Conservation (phyloP, 2,888 invertebrate genomes). For the Adela reaumurella region DNA sequence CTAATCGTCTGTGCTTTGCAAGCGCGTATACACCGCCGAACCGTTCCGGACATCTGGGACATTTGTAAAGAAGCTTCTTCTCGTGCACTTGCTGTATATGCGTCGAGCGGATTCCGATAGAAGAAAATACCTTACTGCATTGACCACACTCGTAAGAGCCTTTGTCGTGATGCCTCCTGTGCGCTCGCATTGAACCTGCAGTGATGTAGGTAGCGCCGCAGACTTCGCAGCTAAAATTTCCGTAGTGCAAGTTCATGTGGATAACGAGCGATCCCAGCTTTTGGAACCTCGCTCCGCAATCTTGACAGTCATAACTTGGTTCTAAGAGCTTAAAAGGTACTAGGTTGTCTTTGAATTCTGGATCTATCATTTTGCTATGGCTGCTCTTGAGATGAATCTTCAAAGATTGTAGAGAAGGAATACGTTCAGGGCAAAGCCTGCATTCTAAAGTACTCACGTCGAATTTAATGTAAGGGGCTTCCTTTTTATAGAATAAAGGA, state of each 20-base stretch:
- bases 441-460: slow-evolving; percentile 30
- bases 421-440: slow-evolving; percentile 22
- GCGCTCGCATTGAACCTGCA: slow-evolving; percentile 36
- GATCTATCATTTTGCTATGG: slow-evolving; percentile 23
- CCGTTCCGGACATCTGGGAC: slow-evolving; percentile 29
- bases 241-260: slow-evolving; percentile 47
- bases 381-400: slow-evolving; percentile 30
- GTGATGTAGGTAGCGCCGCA: slow-evolving; percentile 47
- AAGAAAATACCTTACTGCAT: slow-evolving; percentile 35
- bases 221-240: slow-evolving; percentile 37
- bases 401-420: slow-evolving; percentile 19
- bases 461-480: slow-evolving; percentile 30
- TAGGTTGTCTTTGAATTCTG: slow-evolving; percentile 25
- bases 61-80: slow-evolving; percentile 38
- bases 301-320: slow-evolving; percentile 29
- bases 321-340: slow-evolving; percentile 33
- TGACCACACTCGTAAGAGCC: slow-evolving; percentile 37
- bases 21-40: slow-evolving; percentile 31
- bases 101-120: slow-evolving; percentile 29
- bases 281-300: slow-evolving; percentile 36
- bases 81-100: slow-evolving; percentile 40
- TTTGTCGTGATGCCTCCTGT: slow-evolving; percentile 37
- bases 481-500: slow-evolving; percentile 12
- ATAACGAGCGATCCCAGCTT: slow-evolving; percentile 39
- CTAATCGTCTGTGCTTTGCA: slow-evolving; percentile 27